Evolutionary conservation across 2,888 invertebrate species (phyloP).

Genomic region (Drosophila demipolita): DNA sequence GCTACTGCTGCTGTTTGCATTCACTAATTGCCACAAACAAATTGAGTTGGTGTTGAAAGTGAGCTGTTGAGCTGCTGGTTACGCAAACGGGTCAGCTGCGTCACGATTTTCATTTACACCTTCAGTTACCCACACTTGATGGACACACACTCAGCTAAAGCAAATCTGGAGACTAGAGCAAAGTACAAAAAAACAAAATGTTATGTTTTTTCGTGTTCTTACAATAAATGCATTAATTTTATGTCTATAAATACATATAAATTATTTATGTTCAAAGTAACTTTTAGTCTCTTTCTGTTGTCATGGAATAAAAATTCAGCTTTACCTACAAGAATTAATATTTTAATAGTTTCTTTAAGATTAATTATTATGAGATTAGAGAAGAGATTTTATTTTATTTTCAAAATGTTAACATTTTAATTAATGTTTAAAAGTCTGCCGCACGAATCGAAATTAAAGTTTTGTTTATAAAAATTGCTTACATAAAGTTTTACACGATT

Average conservation of each 20-base stretch:
- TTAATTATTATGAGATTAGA: not conserved
- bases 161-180: slow-evolving; percentile 22
- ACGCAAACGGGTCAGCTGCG: slow-evolving; percentile 68
- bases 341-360: not conserved
- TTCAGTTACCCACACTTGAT: slow-evolving; percentile 42
- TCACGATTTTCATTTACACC: slow-evolving; percentile 60
- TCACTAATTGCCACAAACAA: slow-evolving; percentile 67
- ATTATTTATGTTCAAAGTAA: not conserved
- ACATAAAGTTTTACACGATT: slow-evolving; percentile 4
- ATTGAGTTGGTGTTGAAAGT: slow-evolving; percentile 61
- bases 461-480: not conserved
- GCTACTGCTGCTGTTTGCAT: slow-evolving; percentile 40
- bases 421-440: not conserved
- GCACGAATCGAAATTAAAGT: not conserved
- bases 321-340: not conserved
- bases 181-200: slow-evolving; percentile 10
- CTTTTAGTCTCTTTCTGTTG: not conserved
- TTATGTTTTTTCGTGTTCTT: not conserved
- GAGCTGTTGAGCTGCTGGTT: slow-evolving; percentile 43
- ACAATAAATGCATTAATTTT: not conserved
- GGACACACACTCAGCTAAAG: slow-evolving; percentile 31
- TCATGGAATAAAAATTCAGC: not conserved
- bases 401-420: not conserved
- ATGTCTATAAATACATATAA: not conserved
- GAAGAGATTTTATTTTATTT: not conserved